These are phyloP conservation scores for Cherax quadricarinatus DNA, from an alignment of 1,140 invertebrate genomes.

Conservation along the genomic window DNA sequence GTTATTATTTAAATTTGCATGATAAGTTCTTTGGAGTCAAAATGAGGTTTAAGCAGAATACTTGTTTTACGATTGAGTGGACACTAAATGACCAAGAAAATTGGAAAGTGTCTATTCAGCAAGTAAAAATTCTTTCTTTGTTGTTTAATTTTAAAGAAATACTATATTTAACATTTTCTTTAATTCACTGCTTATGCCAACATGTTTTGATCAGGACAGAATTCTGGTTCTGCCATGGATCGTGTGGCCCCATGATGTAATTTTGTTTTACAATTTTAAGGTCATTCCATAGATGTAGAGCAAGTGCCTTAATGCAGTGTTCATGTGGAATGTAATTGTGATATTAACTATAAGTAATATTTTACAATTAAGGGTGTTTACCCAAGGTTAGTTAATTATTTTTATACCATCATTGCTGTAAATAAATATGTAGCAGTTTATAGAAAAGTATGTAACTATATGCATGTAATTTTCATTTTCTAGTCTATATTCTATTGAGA, in stretches of 20 bases:
- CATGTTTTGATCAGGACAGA: neutral
- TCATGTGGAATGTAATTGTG: slow-evolving; percentile 42
- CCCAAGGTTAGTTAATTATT: slow-evolving; percentile 23
- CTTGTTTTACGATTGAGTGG: neutral
- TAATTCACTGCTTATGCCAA: neutral
- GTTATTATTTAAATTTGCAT: slow-evolving; percentile 3
- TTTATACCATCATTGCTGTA: neutral
- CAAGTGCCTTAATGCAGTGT: slow-evolving; percentile 20
- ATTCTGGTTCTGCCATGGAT: slow-evolving; percentile 13
- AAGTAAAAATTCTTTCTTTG: neutral
- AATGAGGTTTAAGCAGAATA: neutral
- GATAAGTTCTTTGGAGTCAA: neutral
- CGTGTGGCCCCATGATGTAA: slow-evolving; percentile 26
- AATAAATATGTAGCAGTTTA: neutral
- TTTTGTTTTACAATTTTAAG: slow-evolving; percentile 35
- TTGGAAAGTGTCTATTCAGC: neutral
- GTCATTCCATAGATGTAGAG: slow-evolving; percentile 11
- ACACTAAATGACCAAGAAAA: neutral
- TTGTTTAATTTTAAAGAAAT: neutral
- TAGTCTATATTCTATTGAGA: neutral
- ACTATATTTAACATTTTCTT: neutral
- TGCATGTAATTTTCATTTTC: slow-evolving; percentile 24
- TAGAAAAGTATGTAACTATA: neutral
- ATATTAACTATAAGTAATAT: slow-evolving; percentile 49
- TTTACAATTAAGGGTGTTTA: slow-evolving; percentile 16